Evolutionary conservation across 2,113 vertebrate genomes (phyloP).

Genomic region (Azemiops feae): DNA sequence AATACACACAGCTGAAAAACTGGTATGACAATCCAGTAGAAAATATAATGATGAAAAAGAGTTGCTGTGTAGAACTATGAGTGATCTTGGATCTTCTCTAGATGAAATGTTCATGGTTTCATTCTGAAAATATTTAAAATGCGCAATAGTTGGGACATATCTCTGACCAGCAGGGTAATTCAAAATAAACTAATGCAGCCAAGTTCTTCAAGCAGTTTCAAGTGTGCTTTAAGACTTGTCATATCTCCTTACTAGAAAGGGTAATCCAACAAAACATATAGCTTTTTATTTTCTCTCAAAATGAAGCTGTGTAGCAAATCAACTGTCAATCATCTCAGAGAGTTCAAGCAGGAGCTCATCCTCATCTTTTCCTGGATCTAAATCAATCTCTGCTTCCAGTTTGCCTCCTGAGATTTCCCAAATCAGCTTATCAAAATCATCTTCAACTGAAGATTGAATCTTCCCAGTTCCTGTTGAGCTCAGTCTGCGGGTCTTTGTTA

Average conservation of each 20-base stretch:
- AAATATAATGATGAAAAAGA: neutral
- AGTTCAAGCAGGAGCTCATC: slow-evolving; percentile 94
- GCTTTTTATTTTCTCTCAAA: slow-evolving; percentile 39
- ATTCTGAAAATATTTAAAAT: neutral
- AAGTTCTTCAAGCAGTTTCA: slow-evolving; percentile 39
- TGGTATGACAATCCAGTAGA: neutral
- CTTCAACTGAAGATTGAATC: slow-evolving; percentile 70
- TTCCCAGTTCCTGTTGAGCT: slow-evolving; percentile 67
- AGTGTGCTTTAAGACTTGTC: slow-evolving; percentile 61
- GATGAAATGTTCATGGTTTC: slow-evolving; percentile 27
- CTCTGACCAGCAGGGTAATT: slow-evolving; percentile 60
- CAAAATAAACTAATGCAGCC: slow-evolving; percentile 51
- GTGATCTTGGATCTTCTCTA: neutral
- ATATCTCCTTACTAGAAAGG: slow-evolving; percentile 57
- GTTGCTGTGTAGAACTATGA: neutral
- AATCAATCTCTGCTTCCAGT: slow-evolving; percentile 82
- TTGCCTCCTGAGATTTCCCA: slow-evolving; percentile 91
- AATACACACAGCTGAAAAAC: neutral
- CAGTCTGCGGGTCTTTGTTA: slow-evolving; percentile 66
- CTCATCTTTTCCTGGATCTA: slow-evolving; percentile 87
- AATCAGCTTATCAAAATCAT: slow-evolving; percentile 91
- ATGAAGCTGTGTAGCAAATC: slow-evolving; percentile 35
- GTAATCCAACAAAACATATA: slow-evolving; percentile 51
- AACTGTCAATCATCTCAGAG: slow-evolving; percentile 94
- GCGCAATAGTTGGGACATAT: slow-evolving; percentile 27